Evolutionary conservation across 2,113 vertebrate genomes (phyloP), one percentile per base, ranked within the genome.

Genomic region (Sclerurus mexicanus): DNA sequence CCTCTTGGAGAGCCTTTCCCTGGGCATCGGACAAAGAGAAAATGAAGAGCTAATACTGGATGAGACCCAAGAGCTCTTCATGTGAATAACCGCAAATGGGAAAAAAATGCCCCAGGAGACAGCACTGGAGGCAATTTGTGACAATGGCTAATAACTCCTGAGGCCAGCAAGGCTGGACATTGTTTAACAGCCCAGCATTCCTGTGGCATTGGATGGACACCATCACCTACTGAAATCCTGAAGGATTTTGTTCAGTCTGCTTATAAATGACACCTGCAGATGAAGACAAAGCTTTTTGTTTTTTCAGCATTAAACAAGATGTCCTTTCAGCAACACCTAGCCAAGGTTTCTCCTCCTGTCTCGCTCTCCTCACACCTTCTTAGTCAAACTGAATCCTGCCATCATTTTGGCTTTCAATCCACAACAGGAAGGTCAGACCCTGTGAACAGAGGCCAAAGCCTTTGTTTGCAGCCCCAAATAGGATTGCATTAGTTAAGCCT

Each of bases 391-490:
- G 69, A 91, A 63, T 52, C 78, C 62, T 12, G 0, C 39, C 42
- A 85, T 40, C 67, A 47, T 80, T 87, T 94, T 42, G 75, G 83
- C 78, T 95, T 91, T 94, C 77, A 73, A 22, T 75, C 62, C 4
- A 3, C 81, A 89, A 58, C 1, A 1, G 53, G 80, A 93, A 95
- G 81, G 87, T 87, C 28, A 2, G 69, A 47, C 39, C 17, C 35
- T 1, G 2, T 49, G 85, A 91, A 87, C 44, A 79, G 91, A 77
- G 73, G 87, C 91, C 95, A 97, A 94, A 91, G 74, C n/a, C 87
- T 92, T 96, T 91, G 87, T 92, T 33, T 89, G 78, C 80, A 94
- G 71, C 78, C 78, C 67, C 87, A 93, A 96, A 94, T 13, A 94
- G 66, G 75, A 88, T 10, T 80, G 89, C 89, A 87, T 91, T 92